A percentile compares a stretch with the other conserved stretches of the same genome.
Conservation (phyloP, 64 coral and sea anemone species). For the Montipora capricornis region DNA sequence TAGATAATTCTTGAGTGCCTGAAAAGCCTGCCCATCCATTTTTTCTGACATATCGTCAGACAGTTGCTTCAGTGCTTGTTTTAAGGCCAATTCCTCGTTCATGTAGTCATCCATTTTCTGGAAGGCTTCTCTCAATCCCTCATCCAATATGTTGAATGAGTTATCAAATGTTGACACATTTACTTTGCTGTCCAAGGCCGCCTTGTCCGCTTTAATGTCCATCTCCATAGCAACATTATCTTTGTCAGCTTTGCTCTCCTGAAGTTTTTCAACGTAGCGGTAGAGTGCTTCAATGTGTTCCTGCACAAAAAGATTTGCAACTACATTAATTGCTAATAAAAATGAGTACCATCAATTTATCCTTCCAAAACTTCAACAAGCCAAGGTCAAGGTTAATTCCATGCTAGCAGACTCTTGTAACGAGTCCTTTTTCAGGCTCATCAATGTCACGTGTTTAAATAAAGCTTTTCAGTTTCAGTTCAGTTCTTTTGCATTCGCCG, state of each 20-base stretch:
- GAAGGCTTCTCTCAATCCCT: conserved; percentile 87
- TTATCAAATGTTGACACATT: conserved; percentile 90
- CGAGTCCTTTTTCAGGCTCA: too few species aligned
- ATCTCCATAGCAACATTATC: conserved; percentile 54
- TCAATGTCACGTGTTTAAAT: too few species aligned
- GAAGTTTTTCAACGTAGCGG: background rate
- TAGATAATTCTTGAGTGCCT: conserved; percentile 82
- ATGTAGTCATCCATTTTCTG: conserved; percentile 99
- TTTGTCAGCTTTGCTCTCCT: too few species aligned
- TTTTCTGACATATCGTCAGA: conserved; percentile 93
- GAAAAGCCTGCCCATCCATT: conserved; percentile 89
- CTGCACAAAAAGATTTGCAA: too few species aligned
- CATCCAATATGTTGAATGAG: conserved; percentile 86
- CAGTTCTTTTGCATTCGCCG: too few species aligned
- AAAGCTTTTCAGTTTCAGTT: too few species aligned
- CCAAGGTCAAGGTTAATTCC: too few species aligned
- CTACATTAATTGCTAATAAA: too few species aligned
- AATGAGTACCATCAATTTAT: too few species aligned
- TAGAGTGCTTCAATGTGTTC: too few species aligned
- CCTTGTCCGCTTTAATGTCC: conserved; percentile 94
- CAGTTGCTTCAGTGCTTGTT: conserved; percentile 86
- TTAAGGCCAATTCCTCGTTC: conserved; percentile 96
- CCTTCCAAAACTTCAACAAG: too few species aligned
- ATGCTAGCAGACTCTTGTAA: too few species aligned
- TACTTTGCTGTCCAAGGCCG: conserved; percentile 87